Conservation (phyloP, 1,140 invertebrate genomes). For the Drosophila lini region DNA sequence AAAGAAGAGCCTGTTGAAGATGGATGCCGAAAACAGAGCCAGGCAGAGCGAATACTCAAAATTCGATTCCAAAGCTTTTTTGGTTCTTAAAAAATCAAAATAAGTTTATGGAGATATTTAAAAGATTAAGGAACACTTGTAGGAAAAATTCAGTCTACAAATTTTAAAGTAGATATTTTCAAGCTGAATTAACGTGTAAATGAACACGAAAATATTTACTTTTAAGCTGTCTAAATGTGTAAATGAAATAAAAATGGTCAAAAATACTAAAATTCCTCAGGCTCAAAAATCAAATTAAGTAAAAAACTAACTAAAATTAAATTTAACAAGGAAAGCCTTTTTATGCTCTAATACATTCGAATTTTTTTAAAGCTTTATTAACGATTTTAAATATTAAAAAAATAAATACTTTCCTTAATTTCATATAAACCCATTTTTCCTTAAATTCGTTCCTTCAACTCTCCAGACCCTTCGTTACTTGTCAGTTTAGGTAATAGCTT, state of each 20-base stretch:
- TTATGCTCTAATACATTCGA: background rate
- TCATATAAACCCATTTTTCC: background rate
- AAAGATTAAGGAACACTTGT: background rate
- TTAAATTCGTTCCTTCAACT: no score
- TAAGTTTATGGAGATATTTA: background rate
- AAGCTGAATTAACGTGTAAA: background rate
- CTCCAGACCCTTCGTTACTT: slow-evolving; percentile 10
- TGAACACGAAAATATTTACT: background rate
- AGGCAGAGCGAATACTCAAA: background rate
- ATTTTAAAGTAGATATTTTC: background rate
- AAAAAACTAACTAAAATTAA: background rate
- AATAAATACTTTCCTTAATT: background rate
- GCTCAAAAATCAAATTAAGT: background rate
- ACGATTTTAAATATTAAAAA: background rate
- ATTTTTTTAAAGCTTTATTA: background rate
- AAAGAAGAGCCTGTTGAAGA: background rate
- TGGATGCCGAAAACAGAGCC: background rate
- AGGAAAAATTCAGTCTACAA: no score
- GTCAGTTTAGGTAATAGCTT: background rate
- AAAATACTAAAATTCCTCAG: background rate
- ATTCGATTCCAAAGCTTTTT: background rate
- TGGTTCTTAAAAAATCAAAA: background rate
- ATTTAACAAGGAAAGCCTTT: background rate
- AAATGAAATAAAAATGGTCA: background rate
- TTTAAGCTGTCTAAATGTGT: background rate